Conservation (phyloP, 1,140 invertebrate genomes). For the Tachypleus tridentatus region DNA sequence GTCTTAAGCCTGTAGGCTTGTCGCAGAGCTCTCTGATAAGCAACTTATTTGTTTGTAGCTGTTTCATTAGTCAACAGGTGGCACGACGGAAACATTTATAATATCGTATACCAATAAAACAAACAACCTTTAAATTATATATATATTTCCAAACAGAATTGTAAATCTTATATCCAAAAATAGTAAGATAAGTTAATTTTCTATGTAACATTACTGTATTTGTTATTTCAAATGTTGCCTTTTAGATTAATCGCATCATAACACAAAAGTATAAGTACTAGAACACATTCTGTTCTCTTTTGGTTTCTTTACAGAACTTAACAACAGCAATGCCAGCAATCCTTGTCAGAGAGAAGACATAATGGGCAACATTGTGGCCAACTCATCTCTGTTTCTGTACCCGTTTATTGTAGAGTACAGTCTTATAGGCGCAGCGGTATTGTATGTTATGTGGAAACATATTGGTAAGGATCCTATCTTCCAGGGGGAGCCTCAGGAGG, state of each 20-base stretch:
- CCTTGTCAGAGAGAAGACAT: conserved; percentile 25
- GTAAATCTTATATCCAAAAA: too few relatives aligned
- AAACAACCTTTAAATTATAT: too few relatives aligned
- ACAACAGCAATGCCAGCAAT: conserved; percentile 21
- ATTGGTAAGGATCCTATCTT: conserved; percentile 39
- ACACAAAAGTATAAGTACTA: not conserved
- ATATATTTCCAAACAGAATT: too few relatives aligned
- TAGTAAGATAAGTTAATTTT: too few relatives aligned
- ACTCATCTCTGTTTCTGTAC: conserved; percentile 83
- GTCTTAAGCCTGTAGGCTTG: too few relatives aligned
- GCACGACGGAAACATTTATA: too few relatives aligned
- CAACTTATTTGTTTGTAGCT: too few relatives aligned
- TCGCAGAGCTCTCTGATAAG: too few relatives aligned
- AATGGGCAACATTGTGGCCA: conserved; percentile 54
- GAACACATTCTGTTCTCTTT: not conserved
- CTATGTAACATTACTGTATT: not conserved
- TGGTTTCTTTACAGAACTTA: conserved; percentile 13
- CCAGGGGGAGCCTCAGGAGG: conserved; percentile 1
- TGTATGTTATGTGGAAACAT: conserved; percentile 96
- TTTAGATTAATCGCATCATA: not conserved
- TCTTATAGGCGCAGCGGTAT: conserved; percentile 77
- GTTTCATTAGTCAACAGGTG: too few relatives aligned
- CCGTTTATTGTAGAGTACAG: conserved; percentile 96
- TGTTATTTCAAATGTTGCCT: not conserved
- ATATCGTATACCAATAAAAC: too few relatives aligned